phyloP scores from a whole-genome alignment of 2,797 vertebrate species.

The Parauchenoglanis ngamensis region DNA sequence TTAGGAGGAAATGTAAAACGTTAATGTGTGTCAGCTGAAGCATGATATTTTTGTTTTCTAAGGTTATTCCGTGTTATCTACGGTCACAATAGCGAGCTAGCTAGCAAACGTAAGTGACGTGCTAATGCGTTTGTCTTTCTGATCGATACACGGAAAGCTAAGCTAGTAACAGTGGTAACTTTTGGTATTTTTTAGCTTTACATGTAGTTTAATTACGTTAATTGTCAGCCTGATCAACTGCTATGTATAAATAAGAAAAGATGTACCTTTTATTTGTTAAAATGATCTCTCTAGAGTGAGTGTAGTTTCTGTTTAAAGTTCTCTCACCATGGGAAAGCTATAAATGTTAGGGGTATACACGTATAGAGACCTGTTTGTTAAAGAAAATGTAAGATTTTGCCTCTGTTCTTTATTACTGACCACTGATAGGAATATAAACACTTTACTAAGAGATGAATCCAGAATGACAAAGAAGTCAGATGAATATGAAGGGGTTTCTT shows the following conservation, averaged over 20 bases:
- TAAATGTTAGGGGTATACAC: background rate
- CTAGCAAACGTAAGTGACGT: background rate
- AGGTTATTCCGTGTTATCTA: background rate
- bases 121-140: background rate
- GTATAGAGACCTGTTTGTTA: background rate
- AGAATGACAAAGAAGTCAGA: background rate
- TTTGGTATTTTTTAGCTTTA: background rate
- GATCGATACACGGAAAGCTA: background rate
- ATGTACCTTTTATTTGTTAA: background rate
- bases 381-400: background rate
- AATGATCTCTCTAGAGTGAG: background rate
- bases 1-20: background rate
- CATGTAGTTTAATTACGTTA: background rate
- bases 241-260: background rate
- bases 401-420: background rate
- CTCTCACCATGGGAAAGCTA: background rate
- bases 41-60: background rate
- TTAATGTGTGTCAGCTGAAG: background rate
- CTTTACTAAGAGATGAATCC: background rate
- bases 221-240: background rate
- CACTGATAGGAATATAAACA: background rate
- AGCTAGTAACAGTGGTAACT: too few species aligned
- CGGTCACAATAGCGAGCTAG: background rate
- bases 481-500: background rate
- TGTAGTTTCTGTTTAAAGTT: background rate